Conservation (phyloP, 2,797 vertebrate genomes). For the Buceros bicornis region DNA sequence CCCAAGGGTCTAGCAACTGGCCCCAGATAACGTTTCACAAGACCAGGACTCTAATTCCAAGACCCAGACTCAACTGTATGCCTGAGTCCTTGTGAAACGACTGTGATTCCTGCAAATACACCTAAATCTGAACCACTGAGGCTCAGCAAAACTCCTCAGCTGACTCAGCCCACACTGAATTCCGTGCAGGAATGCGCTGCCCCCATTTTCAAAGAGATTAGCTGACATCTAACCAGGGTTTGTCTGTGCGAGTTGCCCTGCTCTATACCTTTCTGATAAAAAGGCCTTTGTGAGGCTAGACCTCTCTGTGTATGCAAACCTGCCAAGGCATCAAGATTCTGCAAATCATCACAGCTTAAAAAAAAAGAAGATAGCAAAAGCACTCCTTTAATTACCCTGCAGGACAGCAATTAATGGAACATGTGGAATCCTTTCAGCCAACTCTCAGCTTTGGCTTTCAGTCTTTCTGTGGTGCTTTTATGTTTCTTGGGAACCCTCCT, state of each 20-base stretch:
- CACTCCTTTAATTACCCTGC: not conserved
- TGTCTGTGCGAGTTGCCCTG: not conserved
- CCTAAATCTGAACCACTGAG: not conserved
- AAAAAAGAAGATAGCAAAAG: too few species aligned
- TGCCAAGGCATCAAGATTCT: not conserved
- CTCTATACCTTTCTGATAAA: not conserved
- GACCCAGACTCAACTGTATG: not conserved
- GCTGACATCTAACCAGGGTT: not conserved
- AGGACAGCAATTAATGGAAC: constrained; percentile 3
- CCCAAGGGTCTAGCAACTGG: not conserved
- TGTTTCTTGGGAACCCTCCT: not conserved
- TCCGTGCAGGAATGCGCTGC: not conserved
- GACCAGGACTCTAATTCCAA: not conserved
- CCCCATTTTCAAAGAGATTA: not conserved
- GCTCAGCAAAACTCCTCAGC: not conserved
- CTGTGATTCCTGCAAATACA: not conserved
- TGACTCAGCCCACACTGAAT: not conserved
- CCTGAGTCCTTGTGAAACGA: not conserved
- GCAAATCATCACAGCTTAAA: not conserved
- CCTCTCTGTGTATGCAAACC: not conserved
- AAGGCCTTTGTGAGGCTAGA: not conserved
- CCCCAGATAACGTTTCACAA: not conserved
- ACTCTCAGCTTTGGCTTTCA: not conserved
- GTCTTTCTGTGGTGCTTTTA: not conserved
- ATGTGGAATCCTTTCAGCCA: not conserved